Base-by-base conservation (phyloP, 2,888 invertebrate genomes). In the Leucophenga maculata region DNA sequence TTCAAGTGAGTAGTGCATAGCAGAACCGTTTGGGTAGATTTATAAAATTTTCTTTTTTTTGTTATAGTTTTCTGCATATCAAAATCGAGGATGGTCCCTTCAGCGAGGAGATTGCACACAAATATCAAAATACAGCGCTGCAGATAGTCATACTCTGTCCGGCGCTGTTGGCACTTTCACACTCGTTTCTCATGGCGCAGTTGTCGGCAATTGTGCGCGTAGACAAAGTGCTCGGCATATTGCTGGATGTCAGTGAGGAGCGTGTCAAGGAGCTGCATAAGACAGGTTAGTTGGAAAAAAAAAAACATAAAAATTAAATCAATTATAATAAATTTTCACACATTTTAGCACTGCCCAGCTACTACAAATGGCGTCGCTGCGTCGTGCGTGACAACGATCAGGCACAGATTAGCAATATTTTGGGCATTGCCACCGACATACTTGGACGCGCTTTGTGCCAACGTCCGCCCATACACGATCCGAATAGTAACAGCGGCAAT, bases 101-200 rank as follows among this genome's bases (percentile, higher is more conserved):
- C 78, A 88, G 84, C 78, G 89, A 85, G 72, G 89, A 87, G 86
- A 91, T 84, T 77, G 89, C 87, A 74, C 90, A 80, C 85, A 90
- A 80, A 86, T 91, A 77, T 90, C 90, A 80, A 87, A 90, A 69
- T 86, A 93, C 94, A 0, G 93, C 94, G 72, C 89, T 96, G 52
- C 95, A 95, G 86, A 93, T 96, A 71, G 91, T 96, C 57, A 93
- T 96, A 18, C 87, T 96, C 57, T 96, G 95, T 82, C 95, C 95
- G 0, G 91, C 91, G 66, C 90, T 96, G 57, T 88, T 94, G 74
- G 91, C 93, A 0, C 76, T 88, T 18, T 86, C 89, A 2, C 86
- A 86, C 72, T 85, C 87, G 18, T 86, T 87, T 69, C 74, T 89
- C 16, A 87, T 88, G 74, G 70, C 85, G n/a, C 88, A 88, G 71